These are phyloP conservation scores for Eubasilissa splendida DNA, from an alignment of 2,888 invertebrate species.

Conservation along the genomic window DNA sequence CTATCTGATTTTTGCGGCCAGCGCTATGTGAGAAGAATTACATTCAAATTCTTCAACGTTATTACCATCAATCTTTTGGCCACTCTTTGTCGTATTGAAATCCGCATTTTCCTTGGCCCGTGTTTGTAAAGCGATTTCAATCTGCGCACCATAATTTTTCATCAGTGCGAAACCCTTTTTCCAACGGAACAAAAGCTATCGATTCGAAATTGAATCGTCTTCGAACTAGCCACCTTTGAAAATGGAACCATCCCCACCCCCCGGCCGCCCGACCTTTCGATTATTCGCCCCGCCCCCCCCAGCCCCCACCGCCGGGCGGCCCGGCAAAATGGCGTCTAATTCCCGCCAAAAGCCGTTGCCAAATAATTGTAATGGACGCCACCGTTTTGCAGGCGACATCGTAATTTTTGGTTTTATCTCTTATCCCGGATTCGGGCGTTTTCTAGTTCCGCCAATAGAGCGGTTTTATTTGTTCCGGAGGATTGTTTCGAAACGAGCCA, in stretches of 20 bases:
- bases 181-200: slow-evolving; percentile 30
- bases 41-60: too few relatives aligned
- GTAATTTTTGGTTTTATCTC: slow-evolving; percentile 28
- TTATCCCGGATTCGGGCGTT: slow-evolving; percentile 10
- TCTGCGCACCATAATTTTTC: slow-evolving; percentile 16
- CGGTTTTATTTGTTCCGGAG: background rate
- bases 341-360: slow-evolving; percentile 35
- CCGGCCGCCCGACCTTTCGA: slow-evolving; percentile 19
- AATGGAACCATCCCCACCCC: slow-evolving; percentile 18
- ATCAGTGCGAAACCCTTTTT: slow-evolving; percentile 16
- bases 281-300: slow-evolving; percentile 3
- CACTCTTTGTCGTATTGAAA: too few relatives aligned
- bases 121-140: background rate
- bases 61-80: too few relatives aligned
- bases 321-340: slow-evolving; percentile 33
- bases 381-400: slow-evolving; percentile 31
- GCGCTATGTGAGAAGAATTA: too few relatives aligned
- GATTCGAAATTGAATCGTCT: slow-evolving; percentile 39
- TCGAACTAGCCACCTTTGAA: slow-evolving; percentile 33
- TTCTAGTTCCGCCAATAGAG: slow-evolving; percentile 8
- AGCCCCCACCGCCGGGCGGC: background rate
- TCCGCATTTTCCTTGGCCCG: too few relatives aligned
- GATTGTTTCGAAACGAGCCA: too few relatives aligned
- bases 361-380: slow-evolving; percentile 37
- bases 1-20: too few relatives aligned